Conservation (phyloP, 2,888 invertebrate genomes). For the Petrophora chlorosata region DNA sequence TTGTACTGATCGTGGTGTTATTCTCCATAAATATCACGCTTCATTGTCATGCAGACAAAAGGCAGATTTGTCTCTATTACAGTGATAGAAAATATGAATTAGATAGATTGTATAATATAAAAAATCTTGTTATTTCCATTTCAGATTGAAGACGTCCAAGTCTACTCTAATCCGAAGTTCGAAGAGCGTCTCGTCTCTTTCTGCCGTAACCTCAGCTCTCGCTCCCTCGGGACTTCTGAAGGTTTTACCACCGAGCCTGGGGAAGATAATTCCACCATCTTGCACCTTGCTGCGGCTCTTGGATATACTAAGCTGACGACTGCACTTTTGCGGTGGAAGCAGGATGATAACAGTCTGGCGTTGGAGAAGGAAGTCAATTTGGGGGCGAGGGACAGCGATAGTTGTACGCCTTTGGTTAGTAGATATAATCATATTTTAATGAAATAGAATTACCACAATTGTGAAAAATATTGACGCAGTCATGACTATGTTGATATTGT, state of each 20-base stretch:
- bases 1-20: too few species aligned
- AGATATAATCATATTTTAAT: background rate
- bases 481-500: too few species aligned
- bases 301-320: conserved; percentile 94
- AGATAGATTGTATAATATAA: background rate
- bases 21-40: too few species aligned
- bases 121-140: too few species aligned
- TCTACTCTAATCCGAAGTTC: conserved; percentile 88
- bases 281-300: conserved; percentile 95
- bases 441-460: background rate
- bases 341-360: conserved; percentile 93
- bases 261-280: conserved; percentile 86
- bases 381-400: conserved; percentile 93
- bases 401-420: conserved; percentile 94
- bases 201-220: conserved; percentile 89
- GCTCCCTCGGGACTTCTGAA: conserved; percentile 80
- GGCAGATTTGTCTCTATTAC: too few species aligned
- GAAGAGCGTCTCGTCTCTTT: conserved; percentile 94
- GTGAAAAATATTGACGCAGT: too few species aligned
- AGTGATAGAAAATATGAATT: background rate
- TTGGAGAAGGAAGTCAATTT: conserved; percentile 97
- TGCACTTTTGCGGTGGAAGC: conserved; percentile 93
- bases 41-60: too few species aligned
- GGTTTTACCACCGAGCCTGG: conserved; percentile 76
- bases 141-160: conserved; percentile 85